Evolutionary conservation across 2,113 vertebrate species (phyloP).

Genomic region (Mastomys coucha): DNA sequence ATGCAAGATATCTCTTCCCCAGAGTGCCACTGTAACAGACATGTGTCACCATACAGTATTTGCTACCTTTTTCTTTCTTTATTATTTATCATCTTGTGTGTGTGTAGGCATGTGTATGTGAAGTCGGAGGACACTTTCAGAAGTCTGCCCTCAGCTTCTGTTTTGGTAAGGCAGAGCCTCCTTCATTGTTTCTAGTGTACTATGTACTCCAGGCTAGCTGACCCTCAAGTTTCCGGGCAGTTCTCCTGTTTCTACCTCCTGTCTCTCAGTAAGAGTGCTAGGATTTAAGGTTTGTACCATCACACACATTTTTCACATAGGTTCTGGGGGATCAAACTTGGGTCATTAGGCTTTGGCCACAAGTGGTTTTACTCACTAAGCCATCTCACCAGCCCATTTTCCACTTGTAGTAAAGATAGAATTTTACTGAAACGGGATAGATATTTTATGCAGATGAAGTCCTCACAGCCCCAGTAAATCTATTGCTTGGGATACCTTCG

Average conservation of each 20-base stretch:
- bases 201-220: too few relatives aligned
- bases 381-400: background rate
- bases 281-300: background rate
- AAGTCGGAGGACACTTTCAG: background rate
- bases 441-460: slow-evolving; percentile 33
- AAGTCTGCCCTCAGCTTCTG: background rate
- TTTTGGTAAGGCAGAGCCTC: background rate
- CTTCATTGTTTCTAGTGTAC: background rate
- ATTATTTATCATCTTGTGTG: background rate
- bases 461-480: background rate
- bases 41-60: background rate
- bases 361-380: background rate
- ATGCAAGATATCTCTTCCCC: background rate
- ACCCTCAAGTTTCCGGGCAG: background rate
- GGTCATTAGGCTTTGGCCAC: background rate
- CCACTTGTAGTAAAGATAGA: slow-evolving; percentile 30
- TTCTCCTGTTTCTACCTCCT: background rate
- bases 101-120: background rate
- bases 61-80: background rate
- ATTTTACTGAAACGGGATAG: slow-evolving; percentile 32
- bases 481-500: background rate
- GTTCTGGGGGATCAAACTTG: too few relatives aligned
- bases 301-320: background rate
- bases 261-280: background rate
- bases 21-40: too few relatives aligned